A percentile compares a stretch with the other conserved stretches of the same genome.
Evolutionary conservation across 2,113 vertebrate genomes (phyloP).

Genomic region (Engystomops pustulosus): DNA sequence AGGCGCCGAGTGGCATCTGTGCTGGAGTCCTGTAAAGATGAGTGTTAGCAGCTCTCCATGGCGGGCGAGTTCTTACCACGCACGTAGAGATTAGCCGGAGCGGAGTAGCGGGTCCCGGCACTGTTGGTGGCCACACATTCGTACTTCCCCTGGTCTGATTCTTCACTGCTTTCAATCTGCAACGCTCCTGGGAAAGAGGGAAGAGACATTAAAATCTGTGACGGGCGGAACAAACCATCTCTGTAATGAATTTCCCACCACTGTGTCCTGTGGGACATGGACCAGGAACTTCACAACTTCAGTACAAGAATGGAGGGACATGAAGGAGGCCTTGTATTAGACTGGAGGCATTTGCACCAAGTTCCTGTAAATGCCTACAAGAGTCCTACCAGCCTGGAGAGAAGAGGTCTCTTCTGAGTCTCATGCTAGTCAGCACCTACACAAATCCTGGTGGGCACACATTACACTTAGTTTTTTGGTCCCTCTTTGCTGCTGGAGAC

Average conservation of each 20-base stretch:
- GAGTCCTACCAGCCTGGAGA: neutral
- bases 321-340: slow-evolving; percentile 39
- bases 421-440: no score
- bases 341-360: slow-evolving; percentile 24
- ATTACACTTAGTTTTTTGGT: no score
- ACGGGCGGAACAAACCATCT: neutral
- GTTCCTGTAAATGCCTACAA: neutral
- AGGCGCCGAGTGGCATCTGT: neutral
- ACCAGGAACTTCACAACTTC: neutral
- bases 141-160: slow-evolving; percentile 98
- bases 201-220: slow-evolving; percentile 51
- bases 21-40: slow-evolving; percentile 22
- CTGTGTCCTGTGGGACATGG: neutral
- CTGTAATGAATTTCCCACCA: neutral
- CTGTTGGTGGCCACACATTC: slow-evolving; percentile 97
- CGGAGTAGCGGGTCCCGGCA: slow-evolving; percentile 93
- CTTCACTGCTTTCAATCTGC: slow-evolving; percentile 97
- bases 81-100: slow-evolving; percentile 95
- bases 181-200: slow-evolving; percentile 85
- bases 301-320: neutral
- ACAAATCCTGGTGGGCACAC: no score
- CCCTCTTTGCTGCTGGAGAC: no score
- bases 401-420: neutral
- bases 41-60: slow-evolving; percentile 12
- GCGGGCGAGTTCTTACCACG: slow-evolving; percentile 85